phyloP scores from a whole-genome alignment of 2,888 invertebrate genomes.

The Caenorhabditis sp. region DNA sequence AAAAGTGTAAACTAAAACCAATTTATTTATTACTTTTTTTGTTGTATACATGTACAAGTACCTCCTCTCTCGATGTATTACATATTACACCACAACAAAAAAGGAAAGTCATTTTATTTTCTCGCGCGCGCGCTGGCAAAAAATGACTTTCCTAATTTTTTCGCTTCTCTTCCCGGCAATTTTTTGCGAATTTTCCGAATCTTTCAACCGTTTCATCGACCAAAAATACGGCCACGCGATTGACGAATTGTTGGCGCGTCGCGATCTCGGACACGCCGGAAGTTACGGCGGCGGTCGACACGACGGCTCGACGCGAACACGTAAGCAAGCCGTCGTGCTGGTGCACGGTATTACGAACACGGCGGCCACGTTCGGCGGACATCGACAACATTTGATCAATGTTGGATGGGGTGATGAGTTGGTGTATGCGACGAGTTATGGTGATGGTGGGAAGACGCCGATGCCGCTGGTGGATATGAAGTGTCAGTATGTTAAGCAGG shows the following conservation, averaged over 20 bases:
- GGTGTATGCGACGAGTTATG: conserved; percentile 64
- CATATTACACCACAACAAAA: too few species aligned
- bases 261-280: conserved; percentile 41
- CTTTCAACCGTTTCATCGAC: conserved; percentile 28
- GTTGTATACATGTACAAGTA: too few species aligned
- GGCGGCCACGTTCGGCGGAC: conserved; percentile 45
- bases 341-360: conserved; percentile 52
- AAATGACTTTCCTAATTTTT: too few species aligned
- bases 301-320: conserved; percentile 26
- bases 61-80: too few species aligned
- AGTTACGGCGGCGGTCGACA: conserved; percentile 50
- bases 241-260: conserved; percentile 37
- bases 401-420: conserved; percentile 45
- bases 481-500: conserved; percentile 65
- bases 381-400: conserved; percentile 40
- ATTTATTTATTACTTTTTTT: too few species aligned
- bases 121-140: background rate
- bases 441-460: conserved; percentile 64
- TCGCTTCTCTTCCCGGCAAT: too few species aligned
- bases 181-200: conserved; percentile 27
- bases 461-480: conserved; percentile 64
- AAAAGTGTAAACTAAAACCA: too few species aligned
- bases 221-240: conserved; percentile 34
- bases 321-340: conserved; percentile 49
- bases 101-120: too few species aligned